These are phyloP conservation scores for Epinotia bilunana DNA, from an alignment of 2,888 invertebrate species.

Conservation along the genomic window DNA sequence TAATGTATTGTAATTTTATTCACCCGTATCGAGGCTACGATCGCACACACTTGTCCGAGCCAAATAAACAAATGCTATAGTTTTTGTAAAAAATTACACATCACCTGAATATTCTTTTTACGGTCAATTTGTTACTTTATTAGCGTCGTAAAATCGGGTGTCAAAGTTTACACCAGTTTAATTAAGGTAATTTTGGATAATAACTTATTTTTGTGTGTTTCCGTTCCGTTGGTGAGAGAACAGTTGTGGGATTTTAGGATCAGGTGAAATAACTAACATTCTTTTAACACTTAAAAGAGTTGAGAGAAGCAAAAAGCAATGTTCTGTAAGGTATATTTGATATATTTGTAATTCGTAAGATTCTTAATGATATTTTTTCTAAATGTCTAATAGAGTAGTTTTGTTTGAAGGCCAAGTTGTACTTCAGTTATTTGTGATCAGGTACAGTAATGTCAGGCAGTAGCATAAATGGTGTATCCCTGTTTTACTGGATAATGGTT, in stretches of 20 bases:
- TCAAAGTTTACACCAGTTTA: constrained; percentile 58
- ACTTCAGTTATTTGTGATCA: too few relatives aligned
- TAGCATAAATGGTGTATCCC: too few relatives aligned
- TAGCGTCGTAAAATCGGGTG: constrained; percentile 67
- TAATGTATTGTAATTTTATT: constrained; percentile 61
- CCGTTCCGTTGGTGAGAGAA: constrained; percentile 34
- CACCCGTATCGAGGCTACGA: constrained; percentile 63
- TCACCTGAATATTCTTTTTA: constrained; percentile 54
- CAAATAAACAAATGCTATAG: constrained; percentile 59
- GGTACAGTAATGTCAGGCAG: too few relatives aligned
- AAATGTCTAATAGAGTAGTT: neutral
- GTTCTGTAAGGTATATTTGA: neutral
- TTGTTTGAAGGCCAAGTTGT: neutral
- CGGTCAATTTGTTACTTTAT: constrained; percentile 66
- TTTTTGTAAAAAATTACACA: constrained; percentile 57
- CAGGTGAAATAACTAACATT: neutral
- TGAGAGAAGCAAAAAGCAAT: neutral
- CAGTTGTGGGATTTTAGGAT: constrained; percentile 19
- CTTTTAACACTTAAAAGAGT: neutral
- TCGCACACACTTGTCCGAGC: constrained; percentile 53
- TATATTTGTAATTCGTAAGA: too few relatives aligned
- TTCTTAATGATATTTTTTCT: neutral
- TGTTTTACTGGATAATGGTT: too few relatives aligned
- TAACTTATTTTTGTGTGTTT: constrained; percentile 34
- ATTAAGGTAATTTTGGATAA: constrained; percentile 43